Conservation (phyloP, 2,797 vertebrate species). For the Cyclura pinguis region DNA sequence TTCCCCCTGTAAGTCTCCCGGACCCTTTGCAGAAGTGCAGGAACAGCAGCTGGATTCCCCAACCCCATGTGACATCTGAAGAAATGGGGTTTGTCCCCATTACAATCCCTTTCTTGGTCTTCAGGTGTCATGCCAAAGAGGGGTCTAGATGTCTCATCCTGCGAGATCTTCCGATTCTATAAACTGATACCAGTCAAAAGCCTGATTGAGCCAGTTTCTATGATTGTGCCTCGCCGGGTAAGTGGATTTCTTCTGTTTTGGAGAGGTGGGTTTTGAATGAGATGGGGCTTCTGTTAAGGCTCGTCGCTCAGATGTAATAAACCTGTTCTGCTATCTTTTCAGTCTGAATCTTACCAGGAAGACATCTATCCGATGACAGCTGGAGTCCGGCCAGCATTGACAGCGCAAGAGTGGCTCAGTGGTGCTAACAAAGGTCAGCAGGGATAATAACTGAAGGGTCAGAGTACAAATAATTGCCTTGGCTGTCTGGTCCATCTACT, state of each 20-base stretch:
- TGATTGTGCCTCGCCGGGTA: conserved; percentile 95
- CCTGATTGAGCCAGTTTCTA: conserved; percentile 90
- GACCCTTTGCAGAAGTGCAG: neutral
- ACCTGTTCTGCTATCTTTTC: conserved; percentile 50
- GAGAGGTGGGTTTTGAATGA: neutral
- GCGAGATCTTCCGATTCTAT: conserved; percentile 96
- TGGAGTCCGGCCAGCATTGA: conserved; percentile 84
- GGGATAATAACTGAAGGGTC: neutral
- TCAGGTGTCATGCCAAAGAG: conserved; percentile 94
- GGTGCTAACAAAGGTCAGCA: conserved; percentile 89
- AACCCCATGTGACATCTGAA: no score
- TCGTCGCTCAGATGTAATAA: neutral
- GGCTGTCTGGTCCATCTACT: conserved; percentile 37
- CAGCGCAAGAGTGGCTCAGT: conserved; percentile 88
- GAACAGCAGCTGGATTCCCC: neutral
- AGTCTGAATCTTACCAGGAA: conserved; percentile 94
- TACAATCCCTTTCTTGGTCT: conserved; percentile 23
- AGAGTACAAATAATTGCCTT: conserved; percentile 35
- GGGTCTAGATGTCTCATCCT: conserved; percentile 90
- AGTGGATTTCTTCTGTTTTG: conserved; percentile 57
- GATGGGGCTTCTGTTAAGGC: neutral
- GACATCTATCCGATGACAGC: conserved; percentile 94
- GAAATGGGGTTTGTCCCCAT: neutral
- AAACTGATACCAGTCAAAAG: conserved; percentile 90
- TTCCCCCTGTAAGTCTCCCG: neutral